These are phyloP conservation scores for Thysanoteuthis rhombus DNA, from an alignment of 2,888 invertebrate genomes.

Conservation along the genomic window DNA sequence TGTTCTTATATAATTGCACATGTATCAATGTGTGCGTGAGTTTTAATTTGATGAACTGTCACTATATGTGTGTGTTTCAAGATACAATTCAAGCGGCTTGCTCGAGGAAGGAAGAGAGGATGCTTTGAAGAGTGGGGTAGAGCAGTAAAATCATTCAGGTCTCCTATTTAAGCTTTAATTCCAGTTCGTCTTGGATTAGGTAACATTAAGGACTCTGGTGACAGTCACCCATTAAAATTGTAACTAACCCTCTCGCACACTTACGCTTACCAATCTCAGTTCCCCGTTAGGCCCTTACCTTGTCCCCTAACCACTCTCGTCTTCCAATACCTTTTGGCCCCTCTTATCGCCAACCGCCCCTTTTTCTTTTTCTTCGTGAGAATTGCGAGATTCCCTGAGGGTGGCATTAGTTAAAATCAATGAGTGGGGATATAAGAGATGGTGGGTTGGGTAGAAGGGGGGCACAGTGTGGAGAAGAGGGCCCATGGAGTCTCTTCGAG, in stretches of 20 bases:
- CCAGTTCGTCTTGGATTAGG: not conserved
- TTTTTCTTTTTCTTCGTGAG: not conserved
- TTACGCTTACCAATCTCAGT: not conserved
- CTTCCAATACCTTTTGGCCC: not conserved
- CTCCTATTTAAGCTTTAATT: not conserved
- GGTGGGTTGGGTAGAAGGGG: not conserved
- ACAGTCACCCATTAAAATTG: slow-evolving; percentile 12
- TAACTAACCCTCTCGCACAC: not conserved
- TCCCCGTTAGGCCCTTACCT: not conserved
- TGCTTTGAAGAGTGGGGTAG: no score
- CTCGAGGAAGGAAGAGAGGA: no score
- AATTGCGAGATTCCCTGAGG: not conserved
- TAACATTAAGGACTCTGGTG: not conserved
- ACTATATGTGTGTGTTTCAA: no score
- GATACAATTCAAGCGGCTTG: no score
- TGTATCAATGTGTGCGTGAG: no score
- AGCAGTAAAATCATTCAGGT: not conserved
- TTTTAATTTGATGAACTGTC: no score
- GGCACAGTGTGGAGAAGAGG: not conserved
- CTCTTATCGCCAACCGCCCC: not conserved
- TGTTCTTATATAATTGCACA: no score
- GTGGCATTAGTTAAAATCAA: not conserved
- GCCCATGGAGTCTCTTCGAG: not conserved
- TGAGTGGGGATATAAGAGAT: not conserved
- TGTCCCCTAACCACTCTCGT: not conserved